phyloP scores from a whole-genome alignment of 2,113 vertebrate genomes.

The Tyrannus savana region DNA sequence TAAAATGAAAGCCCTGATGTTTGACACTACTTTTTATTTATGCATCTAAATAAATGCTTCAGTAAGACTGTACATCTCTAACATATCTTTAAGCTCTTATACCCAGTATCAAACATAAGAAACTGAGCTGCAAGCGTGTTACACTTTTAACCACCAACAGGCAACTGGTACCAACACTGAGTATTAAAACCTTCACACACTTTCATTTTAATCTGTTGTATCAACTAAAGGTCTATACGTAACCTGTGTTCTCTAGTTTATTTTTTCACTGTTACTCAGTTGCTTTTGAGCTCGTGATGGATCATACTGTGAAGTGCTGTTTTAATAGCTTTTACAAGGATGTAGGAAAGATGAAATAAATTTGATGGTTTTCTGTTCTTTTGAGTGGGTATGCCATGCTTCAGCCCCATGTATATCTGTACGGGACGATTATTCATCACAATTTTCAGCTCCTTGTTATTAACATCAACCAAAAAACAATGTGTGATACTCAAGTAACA shows the following conservation, averaged over 20 bases:
- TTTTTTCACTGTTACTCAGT: background rate
- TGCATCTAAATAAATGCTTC: background rate
- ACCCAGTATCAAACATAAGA: background rate
- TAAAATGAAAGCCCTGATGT: background rate
- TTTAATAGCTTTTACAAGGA: background rate
- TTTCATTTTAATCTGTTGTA: background rate
- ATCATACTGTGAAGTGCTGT: background rate
- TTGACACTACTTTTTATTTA: background rate
- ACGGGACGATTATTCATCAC: background rate
- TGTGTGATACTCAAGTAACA: background rate
- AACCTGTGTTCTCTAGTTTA: background rate
- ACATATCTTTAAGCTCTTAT: background rate
- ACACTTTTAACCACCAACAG: background rate
- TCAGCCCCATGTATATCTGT: background rate
- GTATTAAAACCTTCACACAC: background rate
- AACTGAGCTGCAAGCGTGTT: background rate
- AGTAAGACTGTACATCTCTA: background rate
- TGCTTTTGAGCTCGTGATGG: background rate
- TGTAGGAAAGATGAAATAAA: background rate
- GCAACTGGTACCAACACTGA: background rate
- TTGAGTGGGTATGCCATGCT: background rate
- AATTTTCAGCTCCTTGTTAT: background rate
- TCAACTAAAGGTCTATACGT: background rate
- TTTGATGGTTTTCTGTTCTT: background rate
- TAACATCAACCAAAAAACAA: background rate